Evolutionary conservation across 2,113 vertebrate genomes (phyloP), one percentile per base, ranked within the genome.

Genomic region (Rhabdornis inornatus): DNA sequence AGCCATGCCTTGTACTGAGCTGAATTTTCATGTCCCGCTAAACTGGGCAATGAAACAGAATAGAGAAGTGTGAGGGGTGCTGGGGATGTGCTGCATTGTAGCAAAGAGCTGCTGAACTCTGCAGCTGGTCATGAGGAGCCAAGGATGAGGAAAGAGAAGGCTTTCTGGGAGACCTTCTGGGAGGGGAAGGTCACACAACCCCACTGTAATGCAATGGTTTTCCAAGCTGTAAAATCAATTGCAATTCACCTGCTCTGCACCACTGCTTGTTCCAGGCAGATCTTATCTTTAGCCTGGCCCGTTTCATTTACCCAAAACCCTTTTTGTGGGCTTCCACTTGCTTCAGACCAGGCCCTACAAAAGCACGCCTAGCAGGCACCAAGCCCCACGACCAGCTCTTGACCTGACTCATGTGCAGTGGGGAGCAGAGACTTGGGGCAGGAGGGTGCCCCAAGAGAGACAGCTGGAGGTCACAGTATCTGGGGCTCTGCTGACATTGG

Each of bases 371-470:
- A 27, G 60, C 9, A n/a, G 57, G 40, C 49, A 47, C 13, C 27
- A 61, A 74, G 47, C 35, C 57, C 37, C 6, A 35, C 0, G 0
- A 28, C 75, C 57, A 52, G 4, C 35, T 45, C 66, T n/a, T 8
- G 4, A 18, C 22, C 18, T 15, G 56, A 52, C 28, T 70, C 39
- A 19, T 2, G 53, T 40, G 45, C 39, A 60, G 1, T 10, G 44
- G 40, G 31, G 12, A 87, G 69, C 27, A 16, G 45, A 57, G 39
- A 27, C 13, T 15, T 31, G 4, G 40, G 37, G n/a, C 64, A 66
- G 64, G 57, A 80, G 6, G 7, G 21, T 63, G 52, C 60, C 65
- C n/a, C 53, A 63, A 17, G 70, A 61, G n/a, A 70, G 42, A 65
- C 37, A 78, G 31, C 31, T 40, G n/a, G 23, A 77, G 56, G 45